Conservation (phyloP, 2,113 vertebrate species). For the Callipepla californica region DNA sequence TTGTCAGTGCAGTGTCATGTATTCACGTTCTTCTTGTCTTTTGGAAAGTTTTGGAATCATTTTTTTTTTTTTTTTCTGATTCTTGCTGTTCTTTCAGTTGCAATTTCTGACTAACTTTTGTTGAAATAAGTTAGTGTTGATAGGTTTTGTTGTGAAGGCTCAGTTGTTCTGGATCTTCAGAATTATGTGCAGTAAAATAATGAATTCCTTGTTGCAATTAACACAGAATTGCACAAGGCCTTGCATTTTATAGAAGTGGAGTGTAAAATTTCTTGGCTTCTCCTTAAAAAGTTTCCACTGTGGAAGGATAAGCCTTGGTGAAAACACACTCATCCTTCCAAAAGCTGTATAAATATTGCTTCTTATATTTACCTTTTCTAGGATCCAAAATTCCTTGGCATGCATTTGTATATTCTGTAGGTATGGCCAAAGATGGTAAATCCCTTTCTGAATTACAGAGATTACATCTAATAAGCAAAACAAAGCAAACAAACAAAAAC, state of each 20-base stretch:
- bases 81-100: not conserved
- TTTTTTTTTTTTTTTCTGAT: not conserved
- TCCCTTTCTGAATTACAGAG: not conserved
- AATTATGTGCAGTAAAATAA: not conserved
- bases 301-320: not conserved
- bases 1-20: not conserved
- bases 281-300: not conserved
- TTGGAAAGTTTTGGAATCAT: not conserved
- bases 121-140: not conserved
- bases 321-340: not conserved
- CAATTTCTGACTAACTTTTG: not conserved
- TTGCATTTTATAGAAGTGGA: not conserved
- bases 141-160: not conserved
- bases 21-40: rapidly evolving
- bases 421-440: not conserved
- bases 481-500: not conserved
- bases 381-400: not conserved
- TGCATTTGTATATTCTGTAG: not conserved
- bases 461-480: not conserved
- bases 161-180: not conserved
- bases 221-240: not conserved
- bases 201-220: not conserved
- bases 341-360: not conserved
- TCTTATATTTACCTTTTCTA: not conserved
- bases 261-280: not conserved